Base-by-base conservation (phyloP, 2,113 vertebrate species). In the Archilochus colubris region DNA sequence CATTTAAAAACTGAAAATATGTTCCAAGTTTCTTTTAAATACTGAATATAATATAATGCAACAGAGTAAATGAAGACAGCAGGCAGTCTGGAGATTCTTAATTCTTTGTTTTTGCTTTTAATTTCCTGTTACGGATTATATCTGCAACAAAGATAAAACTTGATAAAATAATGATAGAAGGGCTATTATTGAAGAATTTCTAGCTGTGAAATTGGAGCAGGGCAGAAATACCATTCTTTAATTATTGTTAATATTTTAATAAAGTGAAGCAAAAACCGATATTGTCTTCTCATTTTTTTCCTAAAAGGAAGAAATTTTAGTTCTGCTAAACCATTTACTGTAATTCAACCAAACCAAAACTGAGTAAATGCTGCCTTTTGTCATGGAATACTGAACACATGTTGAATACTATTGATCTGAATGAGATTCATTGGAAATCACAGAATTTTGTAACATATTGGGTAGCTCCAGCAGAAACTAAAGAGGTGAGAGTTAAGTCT, bases 81-180 rank as follows among this genome's bases (percentile, higher is more conserved):
- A 12, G 19, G 30, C 11, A 80, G 58, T 51, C 17, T 62, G 24
- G 21, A 73, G 19, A 40, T 48, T 77, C 24, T 43, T 53, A 36
- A 57, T 66, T 77, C 22, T 89, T 89, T 44, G 5, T 8, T n/a
- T 66, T 87, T 85, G n/a, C 3, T 90, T 94, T 96, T 90, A 74
- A 91, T 93, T 80, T 94, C 76, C 86, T 93, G 68, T 69, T 83
- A 73, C 25, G 7, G 19, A 28, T 77, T 77, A 9, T 66, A 77
- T 81, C 40, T 79, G 16, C 11, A 27, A 51, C 30, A 10, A 73
- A 63, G 46, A 85, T 58, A 16, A 27, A 30, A 83, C 73, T 22
- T 31, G 3, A 64, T 44, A 64, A 93, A 82, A 61, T 50, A 79
- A 12, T 33, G 44, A 51, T 31, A 79, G 38, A 89, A 84, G 75